phyloP scores from a whole-genome alignment of 2,113 vertebrate genomes.

The cat (Felis catus) region DNA sequence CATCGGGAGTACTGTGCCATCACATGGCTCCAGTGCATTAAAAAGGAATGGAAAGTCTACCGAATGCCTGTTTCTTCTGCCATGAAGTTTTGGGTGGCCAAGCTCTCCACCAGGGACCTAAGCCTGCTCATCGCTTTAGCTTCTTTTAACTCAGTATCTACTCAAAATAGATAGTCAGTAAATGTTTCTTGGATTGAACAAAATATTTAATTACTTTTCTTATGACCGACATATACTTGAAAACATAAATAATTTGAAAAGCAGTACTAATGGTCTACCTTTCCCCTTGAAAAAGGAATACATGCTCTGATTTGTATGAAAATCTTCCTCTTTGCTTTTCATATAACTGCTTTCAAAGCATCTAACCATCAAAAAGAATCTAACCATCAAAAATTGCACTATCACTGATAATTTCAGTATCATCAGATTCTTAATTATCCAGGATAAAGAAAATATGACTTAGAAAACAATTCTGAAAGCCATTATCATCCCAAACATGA shows the following conservation, averaged over 20 bases:
- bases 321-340: not conserved
- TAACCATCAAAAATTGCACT: not conserved
- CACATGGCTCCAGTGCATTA: not conserved
- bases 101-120: not conserved
- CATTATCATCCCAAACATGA: not conserved
- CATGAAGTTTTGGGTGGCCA: not conserved
- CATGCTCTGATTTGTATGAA: not conserved
- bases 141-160: not conserved
- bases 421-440: not conserved
- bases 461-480: not conserved
- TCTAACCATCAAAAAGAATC: not conserved
- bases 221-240: not conserved
- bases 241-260: not conserved
- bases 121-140: not conserved
- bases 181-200: not conserved
- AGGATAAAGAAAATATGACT: not conserved
- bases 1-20: fast-evolving
- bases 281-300: not conserved
- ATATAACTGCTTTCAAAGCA: not conserved
- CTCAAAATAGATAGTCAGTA: not conserved
- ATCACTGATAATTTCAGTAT: not conserved
- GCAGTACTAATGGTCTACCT: not conserved
- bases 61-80: not conserved
- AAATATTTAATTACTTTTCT: not conserved
- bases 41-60: not conserved